Evolutionary conservation across 2,888 invertebrate genomes (phyloP), one percentile per base, ranked within the genome.

Genomic region (Sarcophaga carnaria): DNA sequence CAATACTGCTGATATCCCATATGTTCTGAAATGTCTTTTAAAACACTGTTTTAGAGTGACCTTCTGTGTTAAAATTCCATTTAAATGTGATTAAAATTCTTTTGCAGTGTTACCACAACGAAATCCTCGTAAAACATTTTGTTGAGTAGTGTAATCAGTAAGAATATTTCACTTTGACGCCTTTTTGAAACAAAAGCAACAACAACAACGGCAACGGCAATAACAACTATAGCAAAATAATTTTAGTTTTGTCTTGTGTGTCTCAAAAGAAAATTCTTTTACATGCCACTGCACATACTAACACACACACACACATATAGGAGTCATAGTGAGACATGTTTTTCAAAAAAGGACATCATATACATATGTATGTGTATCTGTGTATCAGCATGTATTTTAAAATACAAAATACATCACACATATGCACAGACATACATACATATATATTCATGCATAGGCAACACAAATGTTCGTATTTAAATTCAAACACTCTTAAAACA

Each of bases 91-190:
- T 37, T 37, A 8, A 37, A 37, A 37, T 37, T 37, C 37, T 37
- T 37, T 37, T 37, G 10, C 37, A 8, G 10, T 37, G 37, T 37
- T 37, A 6, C 37, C 37, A 37, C 10, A 37, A 37, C 37, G 8
- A 37, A 37, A 10, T 49, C 37, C n/a, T 4, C 3, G n/a, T 4
- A 14, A 6, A 27, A 27, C 54, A 11, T n/a, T 70, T 70, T 70
- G 69, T 70, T 70, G 69, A 47, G n/a, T 62, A 4, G n/a, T 75
- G 63, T 75, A 66, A 76, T 77, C 37, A 54, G 14, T 22, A 64
- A 69, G 27, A 71, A 45, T 74, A 72, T 66, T 81, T 67, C 37
- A 37, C 60, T 72, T 78, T 78, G 77, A 78, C 85, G 81, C 81
- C 81, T 78, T 81, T 77, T 78, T 47, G 64, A 85, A 37, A 69